phyloP scores from a whole-genome alignment of 2,888 invertebrate species.

The Pedicia rivosa region DNA sequence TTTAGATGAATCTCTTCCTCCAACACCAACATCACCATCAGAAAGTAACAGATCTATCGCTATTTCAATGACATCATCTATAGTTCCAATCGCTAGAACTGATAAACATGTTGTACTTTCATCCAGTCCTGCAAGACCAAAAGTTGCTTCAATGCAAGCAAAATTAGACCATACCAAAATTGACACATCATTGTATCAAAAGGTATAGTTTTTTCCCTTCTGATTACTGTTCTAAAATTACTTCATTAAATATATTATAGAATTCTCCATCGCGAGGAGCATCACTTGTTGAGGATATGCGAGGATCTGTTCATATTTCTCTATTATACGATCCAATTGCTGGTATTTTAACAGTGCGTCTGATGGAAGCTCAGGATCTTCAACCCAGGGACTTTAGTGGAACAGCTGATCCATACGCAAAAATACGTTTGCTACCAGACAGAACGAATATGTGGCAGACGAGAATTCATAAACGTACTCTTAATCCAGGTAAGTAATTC shows the following conservation, averaged over 20 bases:
- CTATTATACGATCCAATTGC: constrained; percentile 44
- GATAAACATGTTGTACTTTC: constrained; percentile 40
- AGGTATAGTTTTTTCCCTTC: constrained; percentile 20
- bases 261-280: constrained; percentile 22
- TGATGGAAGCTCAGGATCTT: constrained; percentile 44
- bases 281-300: constrained; percentile 31
- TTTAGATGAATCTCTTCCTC: constrained; percentile 29
- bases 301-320: constrained; percentile 45
- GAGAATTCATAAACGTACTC: constrained; percentile 43
- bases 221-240: not conserved
- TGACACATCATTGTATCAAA: constrained; percentile 39
- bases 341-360: constrained; percentile 42
- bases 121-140: constrained; percentile 32
- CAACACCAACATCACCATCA: constrained; percentile 31
- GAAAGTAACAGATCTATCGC: constrained; percentile 30
- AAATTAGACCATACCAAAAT: constrained; percentile 47
- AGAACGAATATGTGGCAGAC: constrained; percentile 45
- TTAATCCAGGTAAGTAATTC: constrained; percentile 39
- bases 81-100: constrained; percentile 31
- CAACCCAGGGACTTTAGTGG: constrained; percentile 41
- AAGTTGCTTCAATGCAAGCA: constrained; percentile 42
- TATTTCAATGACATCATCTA: constrained; percentile 25
- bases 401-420: constrained; percentile 49
- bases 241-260: constrained; percentile 15
- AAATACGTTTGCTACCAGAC: constrained; percentile 43